Percentiles rank a stretch among this genome's conserved stretches.
Evolutionary conservation across 1,140 invertebrate species (phyloP).

Genomic region (Elymnias hypermnestra): DNA sequence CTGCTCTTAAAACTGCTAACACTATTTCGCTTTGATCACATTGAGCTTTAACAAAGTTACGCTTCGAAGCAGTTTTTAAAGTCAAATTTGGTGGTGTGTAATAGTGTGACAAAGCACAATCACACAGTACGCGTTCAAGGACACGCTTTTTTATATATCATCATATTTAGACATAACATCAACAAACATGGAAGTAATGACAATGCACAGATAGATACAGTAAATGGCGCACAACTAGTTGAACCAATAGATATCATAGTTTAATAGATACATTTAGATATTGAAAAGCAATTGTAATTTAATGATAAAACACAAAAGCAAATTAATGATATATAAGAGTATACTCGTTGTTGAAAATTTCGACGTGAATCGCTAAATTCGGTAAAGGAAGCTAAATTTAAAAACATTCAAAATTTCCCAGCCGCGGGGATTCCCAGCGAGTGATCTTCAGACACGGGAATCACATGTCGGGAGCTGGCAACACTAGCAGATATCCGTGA

Average conservation of each 20-base stretch:
- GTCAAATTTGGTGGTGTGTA: constrained; percentile 30
- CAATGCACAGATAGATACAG: constrained; percentile 13
- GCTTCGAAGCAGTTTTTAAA: constrained; percentile 36
- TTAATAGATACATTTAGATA: no score
- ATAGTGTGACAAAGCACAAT: constrained; percentile 44
- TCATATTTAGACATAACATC: constrained; percentile 19
- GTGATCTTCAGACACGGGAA: constrained; percentile 84
- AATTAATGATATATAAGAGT: no score
- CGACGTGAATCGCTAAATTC: no score
- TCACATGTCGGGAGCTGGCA: constrained; percentile 78
- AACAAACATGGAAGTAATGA: constrained; percentile 1
- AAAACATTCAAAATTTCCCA: constrained; percentile 57
- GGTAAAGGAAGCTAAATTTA: constrained; percentile 24
- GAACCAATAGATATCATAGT: no score
- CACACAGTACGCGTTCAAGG: constrained; percentile 35
- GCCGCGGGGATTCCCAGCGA: constrained; percentile 82
- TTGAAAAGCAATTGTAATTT: no score
- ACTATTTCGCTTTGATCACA: constrained; percentile 48
- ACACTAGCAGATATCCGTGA: constrained; percentile 76
- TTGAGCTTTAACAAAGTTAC: constrained; percentile 38
- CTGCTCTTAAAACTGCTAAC: constrained; percentile 45
- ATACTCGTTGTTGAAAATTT: no score
- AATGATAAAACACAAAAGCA: no score
- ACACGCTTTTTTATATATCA: constrained; percentile 44
- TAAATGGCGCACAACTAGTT: constrained; percentile 10